Conservation (phyloP, 2,113 vertebrate species). For the Bubo bubo region DNA sequence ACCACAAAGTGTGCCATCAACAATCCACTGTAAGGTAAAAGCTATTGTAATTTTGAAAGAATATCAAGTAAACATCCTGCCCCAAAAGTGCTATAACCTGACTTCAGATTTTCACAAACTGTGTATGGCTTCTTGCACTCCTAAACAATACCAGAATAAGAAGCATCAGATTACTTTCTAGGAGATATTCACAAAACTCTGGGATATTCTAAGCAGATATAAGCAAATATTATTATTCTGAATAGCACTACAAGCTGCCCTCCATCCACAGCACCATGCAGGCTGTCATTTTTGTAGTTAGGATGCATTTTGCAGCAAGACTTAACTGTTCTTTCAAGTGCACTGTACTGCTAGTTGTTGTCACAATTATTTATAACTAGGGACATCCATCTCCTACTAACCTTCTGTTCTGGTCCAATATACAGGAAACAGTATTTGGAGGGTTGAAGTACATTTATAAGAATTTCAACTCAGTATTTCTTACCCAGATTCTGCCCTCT, state of each 20-base stretch:
- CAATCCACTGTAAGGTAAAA: background rate
- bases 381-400: constrained; percentile 66
- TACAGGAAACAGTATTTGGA: constrained; percentile 24
- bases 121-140: background rate
- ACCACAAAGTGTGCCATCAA: background rate
- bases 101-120: constrained; percentile 4
- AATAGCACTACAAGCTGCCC: constrained; percentile 39
- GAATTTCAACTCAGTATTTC: background rate
- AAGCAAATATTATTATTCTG: constrained; percentile 20
- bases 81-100: background rate
- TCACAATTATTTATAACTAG: constrained; percentile 67
- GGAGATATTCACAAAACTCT: background rate
- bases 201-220: background rate
- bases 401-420: constrained; percentile 67
- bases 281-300: constrained; percentile 43
- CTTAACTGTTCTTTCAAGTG: constrained; percentile 54
- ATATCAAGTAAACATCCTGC: background rate
- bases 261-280: constrained; percentile 21
- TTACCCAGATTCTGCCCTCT: constrained; percentile 20
- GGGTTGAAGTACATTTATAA: background rate
- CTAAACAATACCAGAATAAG: background rate
- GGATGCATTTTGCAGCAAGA: constrained; percentile 38
- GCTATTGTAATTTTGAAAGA: background rate
- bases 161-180: background rate
- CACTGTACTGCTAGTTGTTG: constrained; percentile 57